Evolutionary conservation across 2,113 vertebrate genomes (phyloP).

Genomic region (Oreochromis aureus): DNA sequence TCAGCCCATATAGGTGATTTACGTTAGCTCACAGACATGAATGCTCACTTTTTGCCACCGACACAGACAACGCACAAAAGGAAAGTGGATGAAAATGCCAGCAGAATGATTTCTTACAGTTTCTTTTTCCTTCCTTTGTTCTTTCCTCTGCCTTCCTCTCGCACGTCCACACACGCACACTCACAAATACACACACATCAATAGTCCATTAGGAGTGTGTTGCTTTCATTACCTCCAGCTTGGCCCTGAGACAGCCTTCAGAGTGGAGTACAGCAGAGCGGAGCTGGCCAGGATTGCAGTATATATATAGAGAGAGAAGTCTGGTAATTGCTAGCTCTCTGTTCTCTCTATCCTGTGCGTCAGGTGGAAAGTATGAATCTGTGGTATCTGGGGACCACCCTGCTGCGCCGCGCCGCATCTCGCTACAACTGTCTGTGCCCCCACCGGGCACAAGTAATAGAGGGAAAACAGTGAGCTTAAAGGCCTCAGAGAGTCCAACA

Average conservation of each 20-base stretch:
- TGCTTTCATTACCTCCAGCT: slow-evolving; percentile 67
- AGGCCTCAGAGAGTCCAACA: slow-evolving; percentile 48
- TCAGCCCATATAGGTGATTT: slow-evolving; percentile 10
- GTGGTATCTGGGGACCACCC: slow-evolving; percentile 55
- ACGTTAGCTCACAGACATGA: slow-evolving; percentile 1
- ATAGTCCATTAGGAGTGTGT: slow-evolving; percentile 64
- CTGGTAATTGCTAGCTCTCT: slow-evolving; percentile 64
- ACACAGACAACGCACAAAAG: neutral
- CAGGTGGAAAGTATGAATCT: slow-evolving; percentile 64
- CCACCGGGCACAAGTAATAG: slow-evolving; percentile 46
- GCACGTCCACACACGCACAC: neutral
- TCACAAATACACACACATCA: slow-evolving; percentile 39
- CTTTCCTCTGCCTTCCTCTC: neutral
- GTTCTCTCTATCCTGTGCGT: slow-evolving; percentile 54
- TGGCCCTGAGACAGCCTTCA: slow-evolving; percentile 61
- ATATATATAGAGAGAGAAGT: slow-evolving; percentile 50
- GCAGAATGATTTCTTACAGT: slow-evolving; percentile 23
- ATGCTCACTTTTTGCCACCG: slow-evolving; percentile 3
- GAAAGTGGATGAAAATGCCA: neutral
- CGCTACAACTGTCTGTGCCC: slow-evolving; percentile 43
- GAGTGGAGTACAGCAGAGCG: slow-evolving; percentile 38
- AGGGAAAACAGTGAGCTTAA: slow-evolving; percentile 47
- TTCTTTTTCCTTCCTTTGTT: slow-evolving; percentile 37
- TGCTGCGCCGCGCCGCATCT: slow-evolving; percentile 34
- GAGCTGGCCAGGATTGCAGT: slow-evolving; percentile 41